phyloP scores from a whole-genome alignment of 2,113 vertebrate species.

The Cygnus atratus region DNA sequence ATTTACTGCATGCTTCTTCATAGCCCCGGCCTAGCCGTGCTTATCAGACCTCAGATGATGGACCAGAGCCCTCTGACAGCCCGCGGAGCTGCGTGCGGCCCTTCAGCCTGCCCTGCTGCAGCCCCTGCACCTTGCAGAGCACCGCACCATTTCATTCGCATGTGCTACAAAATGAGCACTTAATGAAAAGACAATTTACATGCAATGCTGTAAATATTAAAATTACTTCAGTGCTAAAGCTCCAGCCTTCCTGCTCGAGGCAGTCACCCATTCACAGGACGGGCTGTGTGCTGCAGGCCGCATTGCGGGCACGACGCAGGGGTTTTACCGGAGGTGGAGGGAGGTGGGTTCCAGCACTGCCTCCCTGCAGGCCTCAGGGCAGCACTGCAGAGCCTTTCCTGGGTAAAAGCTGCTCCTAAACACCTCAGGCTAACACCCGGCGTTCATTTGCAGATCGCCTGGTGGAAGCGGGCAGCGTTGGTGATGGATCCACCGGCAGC shows the following conservation, averaged over 20 bases:
- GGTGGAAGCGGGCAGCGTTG: conserved; percentile 27
- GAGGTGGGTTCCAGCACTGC: background rate
- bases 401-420: background rate
- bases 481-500: background rate
- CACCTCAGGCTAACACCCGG: accelerated
- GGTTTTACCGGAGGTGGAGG: background rate
- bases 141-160: background rate
- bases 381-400: background rate
- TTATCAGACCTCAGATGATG: accelerated
- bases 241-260: background rate
- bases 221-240: background rate
- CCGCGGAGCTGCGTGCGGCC: accelerated
- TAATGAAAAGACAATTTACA: accelerated
- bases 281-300: too few species aligned
- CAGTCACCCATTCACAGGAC: background rate
- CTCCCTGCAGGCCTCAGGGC: background rate
- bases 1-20: background rate
- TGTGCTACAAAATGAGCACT: background rate
- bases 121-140: background rate
- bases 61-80: background rate
- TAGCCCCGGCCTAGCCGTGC: accelerated
- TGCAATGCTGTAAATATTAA: accelerated
- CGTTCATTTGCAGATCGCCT: conserved; percentile 60
- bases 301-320: too few species aligned
- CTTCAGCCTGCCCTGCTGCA: background rate